Conservation (phyloP, 2,888 invertebrate species). For the Priocnemis perturbator region DNA sequence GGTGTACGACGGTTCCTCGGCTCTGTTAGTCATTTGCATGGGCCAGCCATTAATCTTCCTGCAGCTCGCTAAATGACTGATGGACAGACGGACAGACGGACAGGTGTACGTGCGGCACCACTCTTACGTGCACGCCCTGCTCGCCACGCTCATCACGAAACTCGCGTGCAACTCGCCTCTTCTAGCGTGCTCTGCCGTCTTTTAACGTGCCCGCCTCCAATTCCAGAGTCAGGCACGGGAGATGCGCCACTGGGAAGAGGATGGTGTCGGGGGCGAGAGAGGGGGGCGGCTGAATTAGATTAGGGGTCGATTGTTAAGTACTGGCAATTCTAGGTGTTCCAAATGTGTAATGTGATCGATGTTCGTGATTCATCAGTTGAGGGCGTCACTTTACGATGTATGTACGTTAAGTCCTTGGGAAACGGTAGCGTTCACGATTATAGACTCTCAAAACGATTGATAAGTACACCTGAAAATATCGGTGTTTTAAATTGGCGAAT, state of each 20-base stretch:
- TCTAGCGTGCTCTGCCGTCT: constrained; percentile 1
- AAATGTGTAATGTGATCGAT: too few species aligned
- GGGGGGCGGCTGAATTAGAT: too few species aligned
- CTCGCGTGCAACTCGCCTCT: constrained; percentile 29
- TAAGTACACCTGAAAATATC: too few species aligned
- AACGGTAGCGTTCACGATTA: too few species aligned
- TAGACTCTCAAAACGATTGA: too few species aligned
- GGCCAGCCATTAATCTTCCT: constrained; percentile 61
- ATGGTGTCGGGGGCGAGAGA: too few species aligned
- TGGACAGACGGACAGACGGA: constrained; percentile 49
- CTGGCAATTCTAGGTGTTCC: too few species aligned
- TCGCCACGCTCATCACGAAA: constrained; percentile 23
- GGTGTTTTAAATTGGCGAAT: too few species aligned
- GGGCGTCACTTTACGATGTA: too few species aligned
- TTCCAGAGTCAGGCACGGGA: not conserved
- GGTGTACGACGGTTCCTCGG: not conserved
- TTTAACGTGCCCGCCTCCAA: not conserved
- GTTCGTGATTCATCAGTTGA: too few species aligned
- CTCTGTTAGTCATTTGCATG: constrained; percentile 55
- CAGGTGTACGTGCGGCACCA: constrained; percentile 31
- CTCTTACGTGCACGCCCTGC: constrained; percentile 31
- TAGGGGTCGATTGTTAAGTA: too few species aligned
- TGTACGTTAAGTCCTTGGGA: too few species aligned
- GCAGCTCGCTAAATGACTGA: constrained; percentile 59
- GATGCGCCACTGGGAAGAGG: not conserved